Evolutionary conservation across 2,888 invertebrate genomes (phyloP).

Genomic region (Physocephala rufipes): DNA sequence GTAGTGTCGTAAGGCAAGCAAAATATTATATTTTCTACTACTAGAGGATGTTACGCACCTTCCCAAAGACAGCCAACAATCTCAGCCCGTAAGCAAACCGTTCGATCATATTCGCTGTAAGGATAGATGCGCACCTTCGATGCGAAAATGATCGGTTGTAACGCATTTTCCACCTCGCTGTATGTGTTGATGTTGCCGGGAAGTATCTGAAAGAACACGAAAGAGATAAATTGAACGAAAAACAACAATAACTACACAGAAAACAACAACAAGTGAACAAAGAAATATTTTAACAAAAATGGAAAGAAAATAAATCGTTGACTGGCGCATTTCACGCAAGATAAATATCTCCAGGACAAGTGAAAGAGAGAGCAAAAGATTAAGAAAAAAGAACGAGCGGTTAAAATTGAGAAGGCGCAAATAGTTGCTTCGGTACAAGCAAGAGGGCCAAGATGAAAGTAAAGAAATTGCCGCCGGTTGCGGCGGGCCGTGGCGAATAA

Average conservation of each 20-base stretch:
- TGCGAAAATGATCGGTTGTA: constrained; percentile 81
- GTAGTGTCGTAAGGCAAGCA: neutral
- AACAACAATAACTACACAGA: constrained; percentile 19
- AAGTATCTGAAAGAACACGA: constrained; percentile 71
- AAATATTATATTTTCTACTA: neutral
- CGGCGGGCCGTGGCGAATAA: constrained; percentile 28
- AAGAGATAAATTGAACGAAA: constrained; percentile 21
- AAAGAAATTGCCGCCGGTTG: neutral
- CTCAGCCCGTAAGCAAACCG: constrained; percentile 84
- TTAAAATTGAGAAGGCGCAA: neutral
- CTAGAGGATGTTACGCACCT: constrained; percentile 68
- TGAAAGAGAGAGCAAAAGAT: constrained; percentile 5
- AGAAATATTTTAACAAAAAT: neutral
- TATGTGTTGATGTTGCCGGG: constrained; percentile 83
- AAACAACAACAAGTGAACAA: constrained; percentile 26
- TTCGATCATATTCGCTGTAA: constrained; percentile 79
- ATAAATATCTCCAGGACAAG: constrained; percentile 27
- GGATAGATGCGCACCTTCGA: constrained; percentile 82
- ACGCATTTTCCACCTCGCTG: constrained; percentile 76
- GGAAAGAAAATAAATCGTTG: constrained; percentile 6
- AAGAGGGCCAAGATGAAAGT: neutral
- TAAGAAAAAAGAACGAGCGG: neutral
- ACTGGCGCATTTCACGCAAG: constrained; percentile 2
- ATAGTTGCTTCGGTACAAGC: neutral
- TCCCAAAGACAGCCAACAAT: constrained; percentile 81